Percentiles rank a stretch among this genome's conserved stretches.
phyloP scores from a whole-genome alignment of 2,888 invertebrate species.

The Cecidostiba fungosa region DNA sequence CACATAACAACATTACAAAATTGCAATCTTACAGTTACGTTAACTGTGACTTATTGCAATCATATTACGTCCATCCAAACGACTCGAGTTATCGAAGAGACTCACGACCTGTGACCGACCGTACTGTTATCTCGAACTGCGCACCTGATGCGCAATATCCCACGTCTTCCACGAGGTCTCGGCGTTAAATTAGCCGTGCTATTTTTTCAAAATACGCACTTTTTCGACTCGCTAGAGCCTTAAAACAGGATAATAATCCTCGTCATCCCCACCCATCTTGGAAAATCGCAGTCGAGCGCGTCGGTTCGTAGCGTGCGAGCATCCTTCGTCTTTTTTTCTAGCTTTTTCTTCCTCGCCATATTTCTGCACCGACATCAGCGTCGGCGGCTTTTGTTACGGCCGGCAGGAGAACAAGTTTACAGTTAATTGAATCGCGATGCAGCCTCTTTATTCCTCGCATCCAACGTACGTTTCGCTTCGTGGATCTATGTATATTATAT shows the following conservation, averaged over 20 bases:
- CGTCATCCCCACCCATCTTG: background rate
- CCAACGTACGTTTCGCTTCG: constrained; percentile 32
- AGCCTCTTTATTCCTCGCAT: constrained; percentile 55
- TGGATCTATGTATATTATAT: background rate
- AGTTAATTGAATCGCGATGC: constrained; percentile 63
- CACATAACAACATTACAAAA: background rate
- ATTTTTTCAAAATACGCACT: constrained; percentile 28
- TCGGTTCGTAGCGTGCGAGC: constrained; percentile 4
- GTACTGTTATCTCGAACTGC: constrained; percentile 15
- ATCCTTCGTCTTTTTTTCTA: background rate
- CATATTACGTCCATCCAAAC: background rate
- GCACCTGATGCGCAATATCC: background rate
- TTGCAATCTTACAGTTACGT: background rate
- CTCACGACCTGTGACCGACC: constrained; percentile 20
- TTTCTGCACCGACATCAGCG: constrained; percentile 16
- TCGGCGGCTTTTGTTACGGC: constrained; percentile 46
- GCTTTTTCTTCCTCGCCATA: background rate
- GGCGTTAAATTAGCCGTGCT: constrained; percentile 22
- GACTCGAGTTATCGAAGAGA: background rate
- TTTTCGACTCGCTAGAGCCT: constrained; percentile 40
- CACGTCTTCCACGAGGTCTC: background rate
- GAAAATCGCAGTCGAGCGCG: constrained; percentile 42
- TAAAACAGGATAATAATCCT: constrained; percentile 9
- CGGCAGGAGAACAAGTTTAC: constrained; percentile 59
- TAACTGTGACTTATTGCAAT: background rate